Evolutionary conservation across 2,888 invertebrate species (phyloP).

Genomic region (Hemicrepidius hirtus): DNA sequence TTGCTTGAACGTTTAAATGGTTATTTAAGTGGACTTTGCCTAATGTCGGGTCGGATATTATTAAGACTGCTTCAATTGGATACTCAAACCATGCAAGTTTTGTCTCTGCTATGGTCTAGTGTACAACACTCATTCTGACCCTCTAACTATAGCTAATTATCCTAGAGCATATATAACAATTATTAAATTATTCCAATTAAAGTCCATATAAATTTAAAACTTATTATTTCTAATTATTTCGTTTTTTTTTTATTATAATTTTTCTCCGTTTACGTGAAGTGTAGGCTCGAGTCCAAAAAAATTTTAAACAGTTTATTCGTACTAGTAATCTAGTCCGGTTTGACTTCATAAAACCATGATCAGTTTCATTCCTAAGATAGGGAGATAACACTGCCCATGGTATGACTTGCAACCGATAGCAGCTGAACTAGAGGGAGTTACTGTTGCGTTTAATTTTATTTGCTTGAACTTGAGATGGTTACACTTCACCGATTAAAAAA

Average conservation of each 20-base stretch:
- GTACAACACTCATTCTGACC: constrained; percentile 48
- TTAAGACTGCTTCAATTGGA: constrained; percentile 47
- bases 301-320: constrained; percentile 16
- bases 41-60: constrained; percentile 49
- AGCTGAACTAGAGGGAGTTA: neutral
- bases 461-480: constrained; percentile 5
- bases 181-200: constrained; percentile 55
- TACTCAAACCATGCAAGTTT: constrained; percentile 36
- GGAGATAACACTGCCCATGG: too few species aligned
- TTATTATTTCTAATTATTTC: constrained; percentile 36
- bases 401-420: neutral
- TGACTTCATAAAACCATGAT: too few species aligned
- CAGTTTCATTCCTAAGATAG: too few species aligned
- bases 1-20: constrained; percentile 80
- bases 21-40: constrained; percentile 52
- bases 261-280: constrained; percentile 21
- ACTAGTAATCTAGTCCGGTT: neutral
- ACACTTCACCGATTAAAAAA: constrained; percentile 22
- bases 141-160: constrained; percentile 53
- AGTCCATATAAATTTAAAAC: constrained; percentile 50
- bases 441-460: neutral
- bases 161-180: constrained; percentile 48
- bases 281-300: neutral
- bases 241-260: constrained; percentile 33
- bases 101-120: constrained; percentile 36